Conservation (phyloP, 1,140 invertebrate genomes). For the Leptinotarsa undecemlineata region DNA sequence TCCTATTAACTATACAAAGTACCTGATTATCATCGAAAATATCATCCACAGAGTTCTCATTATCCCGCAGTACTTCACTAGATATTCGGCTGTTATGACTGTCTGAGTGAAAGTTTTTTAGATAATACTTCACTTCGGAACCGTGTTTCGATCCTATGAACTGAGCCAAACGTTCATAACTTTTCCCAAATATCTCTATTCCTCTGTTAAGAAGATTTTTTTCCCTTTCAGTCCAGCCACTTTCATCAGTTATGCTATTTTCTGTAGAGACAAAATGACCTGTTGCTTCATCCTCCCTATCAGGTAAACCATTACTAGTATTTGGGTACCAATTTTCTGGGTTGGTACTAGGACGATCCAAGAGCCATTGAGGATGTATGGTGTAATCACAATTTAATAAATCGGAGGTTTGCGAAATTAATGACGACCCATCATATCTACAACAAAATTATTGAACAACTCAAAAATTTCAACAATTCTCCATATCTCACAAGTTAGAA, state of each 20-base stretch:
- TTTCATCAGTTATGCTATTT: constrained; percentile 52
- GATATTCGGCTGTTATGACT: constrained; percentile 27
- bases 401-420: constrained; percentile 60
- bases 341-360: constrained; percentile 62
- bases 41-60: constrained; percentile 29
- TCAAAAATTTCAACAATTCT: neutral
- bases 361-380: constrained; percentile 68
- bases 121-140: constrained; percentile 64
- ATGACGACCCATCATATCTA: constrained; percentile 43
- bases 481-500: neutral
- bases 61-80: constrained; percentile 22
- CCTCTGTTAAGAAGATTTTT: constrained; percentile 63
- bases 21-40: constrained; percentile 46
- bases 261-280: constrained; percentile 42
- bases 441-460: neutral
- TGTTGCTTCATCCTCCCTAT: constrained; percentile 34
- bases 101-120: constrained; percentile 54
- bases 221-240: constrained; percentile 61
- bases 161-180: constrained; percentile 65
- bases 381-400: constrained; percentile 64
- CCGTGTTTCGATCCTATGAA: constrained; percentile 66
- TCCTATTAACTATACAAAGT: too few species aligned
- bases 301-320: constrained; percentile 17
- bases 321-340: constrained; percentile 53
- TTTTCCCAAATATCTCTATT: constrained; percentile 68